These are phyloP conservation scores for Spatulosminthurus flaviceps DNA, from an alignment of 2,888 invertebrate species.

Conservation along the genomic window DNA sequence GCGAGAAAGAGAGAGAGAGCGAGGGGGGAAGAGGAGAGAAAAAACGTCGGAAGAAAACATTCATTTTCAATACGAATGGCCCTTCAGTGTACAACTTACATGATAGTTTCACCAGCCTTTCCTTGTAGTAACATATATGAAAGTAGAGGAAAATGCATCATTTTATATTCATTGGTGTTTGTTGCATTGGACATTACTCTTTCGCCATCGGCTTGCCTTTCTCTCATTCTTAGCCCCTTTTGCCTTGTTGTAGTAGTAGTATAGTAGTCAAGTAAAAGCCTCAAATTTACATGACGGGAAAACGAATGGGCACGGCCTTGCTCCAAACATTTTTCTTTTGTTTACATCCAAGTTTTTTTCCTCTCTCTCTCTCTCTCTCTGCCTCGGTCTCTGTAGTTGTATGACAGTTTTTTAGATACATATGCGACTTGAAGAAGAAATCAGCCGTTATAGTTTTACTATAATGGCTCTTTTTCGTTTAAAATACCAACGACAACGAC, in stretches of 20 bases:
- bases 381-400: neutral
- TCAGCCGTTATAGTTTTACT: neutral
- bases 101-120: neutral
- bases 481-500: conserved; percentile 1
- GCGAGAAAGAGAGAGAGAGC: too few species aligned
- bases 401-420: neutral
- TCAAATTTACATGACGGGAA: conserved; percentile 31
- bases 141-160: conserved; percentile 15
- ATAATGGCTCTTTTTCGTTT: neutral
- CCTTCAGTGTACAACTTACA: neutral
- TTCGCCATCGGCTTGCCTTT: neutral
- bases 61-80: conserved; percentile 3
- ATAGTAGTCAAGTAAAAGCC: conserved; percentile 20
- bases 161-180: conserved; percentile 25
- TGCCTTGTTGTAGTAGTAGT: too few species aligned
- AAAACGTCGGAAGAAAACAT: neutral
- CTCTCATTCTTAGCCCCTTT: neutral
- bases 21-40: neutral
- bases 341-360: conserved; percentile 15
- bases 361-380: neutral
- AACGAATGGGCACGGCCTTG: conserved; percentile 12
- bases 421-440: neutral
- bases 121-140: neutral
- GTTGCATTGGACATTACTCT: conserved; percentile 10
- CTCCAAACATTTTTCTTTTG: conserved; percentile 18